These are phyloP conservation scores for Meta bourneti DNA, from an alignment of 2,888 invertebrate genomes.

Conservation along the genomic window DNA sequence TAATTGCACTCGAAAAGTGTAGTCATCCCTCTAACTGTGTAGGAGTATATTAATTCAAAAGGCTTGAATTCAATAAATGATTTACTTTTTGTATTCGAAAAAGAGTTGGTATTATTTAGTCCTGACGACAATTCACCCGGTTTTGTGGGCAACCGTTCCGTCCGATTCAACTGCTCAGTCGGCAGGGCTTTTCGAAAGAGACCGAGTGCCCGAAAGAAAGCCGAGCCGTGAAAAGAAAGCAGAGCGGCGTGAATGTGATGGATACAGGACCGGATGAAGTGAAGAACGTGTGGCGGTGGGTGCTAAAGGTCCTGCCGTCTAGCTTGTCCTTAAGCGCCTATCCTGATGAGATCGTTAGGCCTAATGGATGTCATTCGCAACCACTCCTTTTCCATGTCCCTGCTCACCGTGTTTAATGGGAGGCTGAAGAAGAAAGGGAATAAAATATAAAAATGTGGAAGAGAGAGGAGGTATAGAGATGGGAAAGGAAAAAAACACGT, in stretches of 20 bases:
- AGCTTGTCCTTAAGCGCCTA: slow-evolving; percentile 63
- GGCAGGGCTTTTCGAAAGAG: too few species aligned
- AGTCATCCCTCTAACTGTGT: too few species aligned
- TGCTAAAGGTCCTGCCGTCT: slow-evolving; percentile 40
- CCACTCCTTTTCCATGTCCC: slow-evolving; percentile 72
- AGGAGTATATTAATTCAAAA: too few species aligned
- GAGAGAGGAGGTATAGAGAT: background rate
- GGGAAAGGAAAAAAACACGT: background rate
- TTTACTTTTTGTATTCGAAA: too few species aligned
- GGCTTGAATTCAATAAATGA: too few species aligned
- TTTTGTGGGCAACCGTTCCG: too few species aligned
- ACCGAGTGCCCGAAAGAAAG: too few species aligned
- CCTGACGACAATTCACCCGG: too few species aligned
- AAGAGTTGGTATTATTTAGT: too few species aligned
- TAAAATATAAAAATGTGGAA: background rate
- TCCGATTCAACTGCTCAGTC: too few species aligned
- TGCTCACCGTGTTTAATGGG: slow-evolving; percentile 59
- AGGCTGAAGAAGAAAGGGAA: slow-evolving; percentile 16
- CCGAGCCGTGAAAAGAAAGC: background rate
- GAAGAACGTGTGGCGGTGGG: slow-evolving; percentile 24
- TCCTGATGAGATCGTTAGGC: slow-evolving; percentile 73
- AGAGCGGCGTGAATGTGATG: slow-evolving; percentile 53
- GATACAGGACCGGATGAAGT: slow-evolving; percentile 25
- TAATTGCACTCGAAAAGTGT: too few species aligned
- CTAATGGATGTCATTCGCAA: slow-evolving; percentile 71